A percentile compares a stretch with the other conserved stretches of the same genome.
These are phyloP conservation scores for Neogobius melanostomus DNA, from an alignment of 2,113 vertebrate species.

Conservation along the genomic window DNA sequence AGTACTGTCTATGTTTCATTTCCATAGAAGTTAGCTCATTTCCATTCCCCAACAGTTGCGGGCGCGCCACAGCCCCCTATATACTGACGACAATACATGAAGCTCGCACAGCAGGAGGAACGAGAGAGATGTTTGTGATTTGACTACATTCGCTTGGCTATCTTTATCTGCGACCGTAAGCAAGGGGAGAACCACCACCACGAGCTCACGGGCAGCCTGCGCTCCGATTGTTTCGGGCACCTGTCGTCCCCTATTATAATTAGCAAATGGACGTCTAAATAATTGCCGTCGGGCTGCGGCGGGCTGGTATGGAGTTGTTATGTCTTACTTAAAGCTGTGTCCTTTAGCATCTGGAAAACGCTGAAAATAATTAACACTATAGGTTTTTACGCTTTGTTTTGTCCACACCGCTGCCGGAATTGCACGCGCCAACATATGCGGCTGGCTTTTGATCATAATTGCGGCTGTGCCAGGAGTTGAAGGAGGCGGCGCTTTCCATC, in stretches of 20 bases:
- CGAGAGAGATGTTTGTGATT: conserved; percentile 28
- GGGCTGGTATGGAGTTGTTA: conserved; percentile 47
- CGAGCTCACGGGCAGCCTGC: conserved; percentile 63
- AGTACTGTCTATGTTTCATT: not conserved
- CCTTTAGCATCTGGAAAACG: conserved; percentile 53
- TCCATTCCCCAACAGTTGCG: conserved; percentile 26
- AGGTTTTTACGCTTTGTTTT: conserved; percentile 55
- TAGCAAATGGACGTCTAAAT: conserved; percentile 71
- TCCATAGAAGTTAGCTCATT: not conserved
- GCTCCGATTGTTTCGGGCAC: conserved; percentile 70
- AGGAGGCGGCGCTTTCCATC: conserved; percentile 51
- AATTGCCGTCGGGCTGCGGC: conserved; percentile 69
- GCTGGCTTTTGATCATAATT: conserved; percentile 57
- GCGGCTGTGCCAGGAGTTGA: conserved; percentile 51
- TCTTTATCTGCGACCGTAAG: conserved; percentile 63
- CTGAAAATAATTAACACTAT: conserved; percentile 60
- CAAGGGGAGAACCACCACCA: conserved; percentile 49
- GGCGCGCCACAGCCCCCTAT: not conserved
- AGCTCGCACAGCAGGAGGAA: conserved; percentile 8
- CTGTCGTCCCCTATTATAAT: conserved; percentile 76
- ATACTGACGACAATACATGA: conserved; percentile 32
- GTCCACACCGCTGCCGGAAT: conserved; percentile 52
- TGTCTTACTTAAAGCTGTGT: conserved; percentile 60
- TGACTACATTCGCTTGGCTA: conserved; percentile 50
- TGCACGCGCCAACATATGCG: conserved; percentile 20